Evolutionary conservation across 2,888 invertebrate genomes (phyloP), one percentile per base, ranked within the genome.

Genomic region (Acronicta psi): DNA sequence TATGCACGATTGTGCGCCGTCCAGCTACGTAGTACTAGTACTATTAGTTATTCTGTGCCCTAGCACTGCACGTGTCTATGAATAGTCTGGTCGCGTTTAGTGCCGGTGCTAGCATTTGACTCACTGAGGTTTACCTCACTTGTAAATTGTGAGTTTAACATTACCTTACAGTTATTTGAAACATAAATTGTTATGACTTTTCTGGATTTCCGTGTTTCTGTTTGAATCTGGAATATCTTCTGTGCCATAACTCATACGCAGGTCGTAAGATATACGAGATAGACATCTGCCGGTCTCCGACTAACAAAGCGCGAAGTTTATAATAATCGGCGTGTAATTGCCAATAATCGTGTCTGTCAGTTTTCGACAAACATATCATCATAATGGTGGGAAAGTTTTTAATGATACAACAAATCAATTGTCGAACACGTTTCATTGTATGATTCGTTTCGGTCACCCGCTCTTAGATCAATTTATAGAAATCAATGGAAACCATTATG

Each of bases 261-360:
- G 31, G 16, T 40, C 40, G 10, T 54, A 23, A 41, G 42, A 43
- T 34, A 49, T 23, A 23, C n/a, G 9, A 14, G 46, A 36, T 50
- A 43, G 41, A 43, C 54, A 55, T 42, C 56, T 57, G 29, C 49
- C 16, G 10, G 20, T 37, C 40, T 29, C 20, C 20, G 47, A 18
- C 44, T 73, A 71, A 73, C 62, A 52, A 69, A 71, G 56, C 69
- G 50, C 54, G 64, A 69, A 68, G 60, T 55, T 52, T 58, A 47
- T 66, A 36, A 40, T 61, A 69, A 71, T 71, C 51, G 36, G 60
- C 69, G 57, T 67, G 61, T 66, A 79, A 75, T 71, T 65, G 57
- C 54, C 54, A 56, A 70, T 67, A 49, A 56, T 40, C 50, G 11
- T 17, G n/a, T 38, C 56, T 41, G 50, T 47, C 41, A 50, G 34